Conservation (phyloP, 2,113 vertebrate genomes). For the Hiodon tergisus region DNA sequence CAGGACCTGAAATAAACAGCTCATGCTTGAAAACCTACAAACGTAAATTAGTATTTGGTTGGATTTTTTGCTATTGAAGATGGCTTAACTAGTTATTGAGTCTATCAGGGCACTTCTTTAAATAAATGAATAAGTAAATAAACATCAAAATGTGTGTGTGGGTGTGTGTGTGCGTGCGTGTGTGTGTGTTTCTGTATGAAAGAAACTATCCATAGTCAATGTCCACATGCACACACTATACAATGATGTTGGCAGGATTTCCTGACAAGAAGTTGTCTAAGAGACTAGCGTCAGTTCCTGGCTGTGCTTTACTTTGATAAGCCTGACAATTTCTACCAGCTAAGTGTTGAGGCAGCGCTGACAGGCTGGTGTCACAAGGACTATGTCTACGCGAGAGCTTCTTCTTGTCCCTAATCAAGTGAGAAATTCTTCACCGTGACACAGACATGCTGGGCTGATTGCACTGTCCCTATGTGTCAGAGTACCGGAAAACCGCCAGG, state of each 20-base stretch:
- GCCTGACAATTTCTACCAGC: conserved; percentile 20
- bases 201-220: no score
- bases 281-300: conserved; percentile 16
- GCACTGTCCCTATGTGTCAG: conserved; percentile 8
- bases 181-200: no score
- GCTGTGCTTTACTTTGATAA: conserved; percentile 29
- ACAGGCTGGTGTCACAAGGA: conserved; percentile 28
- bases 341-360: conserved; percentile 30
- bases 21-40: no score
- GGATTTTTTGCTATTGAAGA: no score
- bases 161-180: no score
- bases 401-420: conserved; percentile 38
- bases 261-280: conserved; percentile 13
- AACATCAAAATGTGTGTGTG: no score
- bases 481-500: not conserved
- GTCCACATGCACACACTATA: no score
- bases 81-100: no score
- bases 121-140: no score
- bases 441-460: conserved; percentile 23
- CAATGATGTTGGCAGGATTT: conserved; percentile 17
- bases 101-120: no score
- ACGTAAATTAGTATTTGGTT: no score
- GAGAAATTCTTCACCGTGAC: conserved; percentile 36
- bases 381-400: conserved; percentile 24
- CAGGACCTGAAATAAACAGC: no score